Percentiles rank a stretch among this genome's conserved stretches.
Evolutionary conservation across 2,888 invertebrate species (phyloP).

Genomic region (Drosophila borborema): DNA sequence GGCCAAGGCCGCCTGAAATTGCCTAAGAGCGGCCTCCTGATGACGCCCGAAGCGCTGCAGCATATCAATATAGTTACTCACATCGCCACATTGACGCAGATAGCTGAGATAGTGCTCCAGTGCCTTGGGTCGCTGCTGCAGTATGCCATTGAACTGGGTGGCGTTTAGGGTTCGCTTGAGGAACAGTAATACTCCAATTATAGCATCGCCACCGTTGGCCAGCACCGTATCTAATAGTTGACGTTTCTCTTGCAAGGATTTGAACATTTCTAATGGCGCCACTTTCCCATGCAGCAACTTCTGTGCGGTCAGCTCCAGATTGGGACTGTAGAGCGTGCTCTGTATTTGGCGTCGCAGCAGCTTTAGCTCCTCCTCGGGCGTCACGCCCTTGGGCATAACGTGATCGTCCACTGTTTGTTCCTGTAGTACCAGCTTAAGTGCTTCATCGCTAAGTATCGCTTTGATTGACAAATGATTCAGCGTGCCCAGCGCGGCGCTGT

Average conservation of each 20-base stretch:
- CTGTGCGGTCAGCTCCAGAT: slow-evolving; percentile 76
- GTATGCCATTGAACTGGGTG: slow-evolving; percentile 89
- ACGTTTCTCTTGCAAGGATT: slow-evolving; percentile 89
- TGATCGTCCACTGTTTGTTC: slow-evolving; percentile 82
- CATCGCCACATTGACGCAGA: slow-evolving; percentile 88
- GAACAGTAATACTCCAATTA: slow-evolving; percentile 89
- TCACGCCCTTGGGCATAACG: slow-evolving; percentile 81
- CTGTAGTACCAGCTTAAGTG: slow-evolving; percentile 77
- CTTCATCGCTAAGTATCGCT: slow-evolving; percentile 82
- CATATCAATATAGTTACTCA: slow-evolving; percentile 86
- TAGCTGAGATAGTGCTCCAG: slow-evolving; percentile 91
- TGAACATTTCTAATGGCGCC: slow-evolving; percentile 86
- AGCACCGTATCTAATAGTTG: slow-evolving; percentile 90
- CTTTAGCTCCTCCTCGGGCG: slow-evolving; percentile 84
- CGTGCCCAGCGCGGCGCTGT: slow-evolving; percentile 65
- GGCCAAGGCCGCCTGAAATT: slow-evolving; percentile 83
- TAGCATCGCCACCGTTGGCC: slow-evolving; percentile 90
- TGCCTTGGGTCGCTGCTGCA: slow-evolving; percentile 90
- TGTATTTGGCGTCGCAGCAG: slow-evolving; percentile 82
- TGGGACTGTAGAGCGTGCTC: slow-evolving; percentile 81
- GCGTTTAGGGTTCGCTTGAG: slow-evolving; percentile 90
- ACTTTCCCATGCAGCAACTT: slow-evolving; percentile 86
- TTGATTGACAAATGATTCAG: slow-evolving; percentile 83
- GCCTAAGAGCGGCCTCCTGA: slow-evolving; percentile 87
- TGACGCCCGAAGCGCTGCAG: slow-evolving; percentile 90